These are phyloP conservation scores for Halichoerus grypus DNA, from an alignment of 2,113 vertebrate genomes.

Conservation along the genomic window DNA sequence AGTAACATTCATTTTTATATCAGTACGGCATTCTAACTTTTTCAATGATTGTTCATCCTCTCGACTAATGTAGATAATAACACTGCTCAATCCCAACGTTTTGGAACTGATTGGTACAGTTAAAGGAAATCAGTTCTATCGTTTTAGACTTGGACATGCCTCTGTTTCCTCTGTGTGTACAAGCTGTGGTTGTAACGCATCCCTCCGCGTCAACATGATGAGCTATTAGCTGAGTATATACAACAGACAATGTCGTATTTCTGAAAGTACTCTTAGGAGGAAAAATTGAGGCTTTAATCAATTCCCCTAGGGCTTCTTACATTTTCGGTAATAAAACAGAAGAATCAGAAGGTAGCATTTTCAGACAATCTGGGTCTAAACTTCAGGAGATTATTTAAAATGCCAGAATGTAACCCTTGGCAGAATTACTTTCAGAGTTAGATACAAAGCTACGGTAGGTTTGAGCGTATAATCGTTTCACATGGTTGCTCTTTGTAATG, in stretches of 20 bases:
- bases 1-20: constrained; percentile 4
- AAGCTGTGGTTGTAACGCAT: neutral
- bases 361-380: neutral
- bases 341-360: constrained; percentile 10
- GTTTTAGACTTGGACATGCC: neutral
- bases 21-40: neutral
- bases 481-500: neutral
- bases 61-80: neutral
- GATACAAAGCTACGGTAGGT: neutral
- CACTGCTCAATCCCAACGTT: neutral
- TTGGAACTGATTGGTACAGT: neutral
- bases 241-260: constrained; percentile 48
- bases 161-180: neutral
- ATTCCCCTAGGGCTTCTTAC: neutral
- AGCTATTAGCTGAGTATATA: constrained; percentile 3
- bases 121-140: neutral
- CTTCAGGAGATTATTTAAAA: constrained; percentile 53
- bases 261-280: constrained; percentile 17
- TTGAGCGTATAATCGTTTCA: neutral
- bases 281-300: constrained; percentile 24
- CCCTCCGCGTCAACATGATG: neutral
- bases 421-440: constrained; percentile 25
- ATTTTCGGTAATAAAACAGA: constrained; percentile 39
- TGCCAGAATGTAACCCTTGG: neutral
- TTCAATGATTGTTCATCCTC: neutral